Conservation (phyloP, 2,113 vertebrate genomes). For the Tringa solitaria region DNA sequence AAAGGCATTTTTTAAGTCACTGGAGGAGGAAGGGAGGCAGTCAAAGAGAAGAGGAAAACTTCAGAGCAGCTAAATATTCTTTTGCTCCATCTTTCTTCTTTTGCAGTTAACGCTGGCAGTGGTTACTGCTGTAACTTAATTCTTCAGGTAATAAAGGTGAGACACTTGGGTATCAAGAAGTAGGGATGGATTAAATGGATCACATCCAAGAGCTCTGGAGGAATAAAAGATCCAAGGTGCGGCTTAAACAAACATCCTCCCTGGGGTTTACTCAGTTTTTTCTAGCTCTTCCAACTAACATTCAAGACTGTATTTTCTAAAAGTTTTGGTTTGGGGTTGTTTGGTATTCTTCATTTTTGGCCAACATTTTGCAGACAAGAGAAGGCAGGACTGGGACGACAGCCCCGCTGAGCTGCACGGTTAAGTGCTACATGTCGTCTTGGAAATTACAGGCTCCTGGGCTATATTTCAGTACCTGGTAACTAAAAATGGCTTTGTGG, state of each 20-base stretch:
- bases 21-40: neutral
- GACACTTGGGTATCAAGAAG: neutral
- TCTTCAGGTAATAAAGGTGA: neutral
- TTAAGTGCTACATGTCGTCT: neutral
- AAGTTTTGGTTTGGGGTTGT: neutral
- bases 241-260: neutral
- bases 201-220: neutral
- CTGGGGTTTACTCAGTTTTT: neutral
- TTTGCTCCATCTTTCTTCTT: neutral
- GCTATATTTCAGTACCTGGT: slow-evolving; percentile 34
- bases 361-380: neutral
- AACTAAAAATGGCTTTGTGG: slow-evolving; percentile 49
- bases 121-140: neutral
- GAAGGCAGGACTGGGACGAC: neutral
- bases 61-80: neutral
- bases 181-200: neutral
- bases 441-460: neutral
- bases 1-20: neutral
- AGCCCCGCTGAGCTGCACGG: neutral
- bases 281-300: neutral
- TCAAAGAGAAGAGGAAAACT: neutral
- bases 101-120: neutral
- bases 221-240: neutral
- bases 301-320: neutral
- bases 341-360: neutral